Percentiles rank a stretch among this genome's conserved stretches.
These are phyloP conservation scores for Artemisiospiza belli DNA, from an alignment of 2,113 vertebrate genomes.

Conservation along the genomic window DNA sequence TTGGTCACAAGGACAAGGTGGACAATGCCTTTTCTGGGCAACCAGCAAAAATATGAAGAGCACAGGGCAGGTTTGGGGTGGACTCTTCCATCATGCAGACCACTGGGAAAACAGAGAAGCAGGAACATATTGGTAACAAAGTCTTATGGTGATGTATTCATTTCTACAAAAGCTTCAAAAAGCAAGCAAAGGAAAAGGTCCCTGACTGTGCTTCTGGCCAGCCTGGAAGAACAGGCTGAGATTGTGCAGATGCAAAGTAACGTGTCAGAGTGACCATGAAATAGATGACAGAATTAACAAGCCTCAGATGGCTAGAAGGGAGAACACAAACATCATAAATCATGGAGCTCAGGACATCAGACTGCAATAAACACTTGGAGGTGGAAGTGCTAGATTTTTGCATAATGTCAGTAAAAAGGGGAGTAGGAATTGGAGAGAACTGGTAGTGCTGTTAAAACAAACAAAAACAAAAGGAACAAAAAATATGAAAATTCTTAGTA, in stretches of 20 bases:
- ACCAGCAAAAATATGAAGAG: not conserved
- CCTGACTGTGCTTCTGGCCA: not conserved
- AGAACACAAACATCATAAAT: conserved; percentile 13
- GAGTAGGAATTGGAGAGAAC: not conserved
- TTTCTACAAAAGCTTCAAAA: not conserved
- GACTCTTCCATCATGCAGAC: not conserved
- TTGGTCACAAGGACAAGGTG: not conserved
- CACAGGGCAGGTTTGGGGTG: not conserved
- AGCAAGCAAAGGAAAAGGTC: not conserved
- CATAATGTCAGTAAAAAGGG: not conserved
- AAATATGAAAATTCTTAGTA: not conserved
- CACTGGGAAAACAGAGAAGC: not conserved
- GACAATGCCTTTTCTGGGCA: not conserved
- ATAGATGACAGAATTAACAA: not conserved
- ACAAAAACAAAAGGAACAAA: not conserved
- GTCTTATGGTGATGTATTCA: not conserved
- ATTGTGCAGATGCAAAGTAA: not conserved
- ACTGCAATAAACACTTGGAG: not conserved
- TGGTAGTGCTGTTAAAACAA: not conserved
- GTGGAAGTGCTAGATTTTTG: not conserved
- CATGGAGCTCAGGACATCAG: not conserved
- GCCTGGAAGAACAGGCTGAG: not conserved
- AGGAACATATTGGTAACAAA: not conserved
- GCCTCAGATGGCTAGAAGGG: not conserved
- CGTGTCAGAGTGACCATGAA: not conserved